A percentile compares a stretch with the other conserved stretches of the same genome.
These are phyloP conservation scores for Coronaproctus castanopsis DNA, from an alignment of 2,888 invertebrate species.

Conservation along the genomic window DNA sequence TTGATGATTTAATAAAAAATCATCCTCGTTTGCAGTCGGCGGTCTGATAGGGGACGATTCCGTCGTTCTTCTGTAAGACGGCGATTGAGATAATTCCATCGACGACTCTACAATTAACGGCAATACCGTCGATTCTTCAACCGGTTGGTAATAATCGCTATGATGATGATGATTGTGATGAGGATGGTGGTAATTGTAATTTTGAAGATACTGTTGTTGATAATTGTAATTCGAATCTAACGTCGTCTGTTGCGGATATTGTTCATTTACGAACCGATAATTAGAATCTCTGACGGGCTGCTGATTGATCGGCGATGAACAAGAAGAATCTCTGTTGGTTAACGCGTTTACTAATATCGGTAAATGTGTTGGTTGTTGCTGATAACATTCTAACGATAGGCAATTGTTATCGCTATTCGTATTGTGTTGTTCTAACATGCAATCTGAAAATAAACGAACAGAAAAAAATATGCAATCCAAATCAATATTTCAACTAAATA, in stretches of 20 bases:
- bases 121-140: too few species aligned
- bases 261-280: not conserved
- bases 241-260: constrained; percentile 13
- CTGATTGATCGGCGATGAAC: constrained; percentile 10
- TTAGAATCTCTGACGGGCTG: constrained; percentile 1
- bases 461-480: too few species aligned
- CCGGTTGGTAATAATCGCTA: too few species aligned
- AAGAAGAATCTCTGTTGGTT: constrained; percentile 5
- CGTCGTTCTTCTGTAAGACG: too few species aligned
- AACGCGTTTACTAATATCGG: not conserved
- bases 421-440: not conserved
- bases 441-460: too few species aligned
- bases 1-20: constrained; percentile 4
- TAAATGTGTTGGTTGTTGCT: not conserved
- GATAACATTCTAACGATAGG: not conserved
- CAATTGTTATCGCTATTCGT: not conserved
- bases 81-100: too few species aligned
- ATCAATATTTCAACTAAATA: too few species aligned
- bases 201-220: constrained; percentile 15
- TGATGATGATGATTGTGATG: not conserved
- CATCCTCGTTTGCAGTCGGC: constrained; percentile 1
- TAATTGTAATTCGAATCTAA: constrained; percentile 37
- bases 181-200: not conserved
- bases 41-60: not conserved
- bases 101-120: too few species aligned